Evolutionary conservation across 2,888 invertebrate species (phyloP).

Genomic region (Drosophila atripex): DNA sequence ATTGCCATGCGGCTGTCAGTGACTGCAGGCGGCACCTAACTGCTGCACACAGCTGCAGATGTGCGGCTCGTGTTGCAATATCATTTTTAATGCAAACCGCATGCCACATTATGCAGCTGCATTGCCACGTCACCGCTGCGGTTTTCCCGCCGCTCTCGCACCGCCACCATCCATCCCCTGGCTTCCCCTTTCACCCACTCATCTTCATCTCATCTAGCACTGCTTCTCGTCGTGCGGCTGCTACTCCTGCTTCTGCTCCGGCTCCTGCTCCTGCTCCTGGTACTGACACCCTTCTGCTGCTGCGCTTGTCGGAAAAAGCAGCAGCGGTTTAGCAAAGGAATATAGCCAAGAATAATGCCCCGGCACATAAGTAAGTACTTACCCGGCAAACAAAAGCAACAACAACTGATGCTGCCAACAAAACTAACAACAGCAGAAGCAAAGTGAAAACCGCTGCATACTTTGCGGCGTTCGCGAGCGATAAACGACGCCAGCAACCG

Average conservation of each 20-base stretch:
- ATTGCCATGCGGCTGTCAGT: conserved; percentile 78
- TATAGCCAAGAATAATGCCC: conserved; percentile 74
- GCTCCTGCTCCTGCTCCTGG: conserved; percentile 3
- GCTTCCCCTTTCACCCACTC: conserved; percentile 3
- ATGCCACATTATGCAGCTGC: conserved; percentile 78
- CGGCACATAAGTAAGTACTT: conserved; percentile 72
- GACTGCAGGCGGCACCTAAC: conserved; percentile 58
- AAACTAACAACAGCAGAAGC: conserved; percentile 39
- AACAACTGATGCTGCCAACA: conserved; percentile 39
- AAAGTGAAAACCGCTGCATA: conserved; percentile 75
- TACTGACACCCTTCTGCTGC: conserved; percentile 14
- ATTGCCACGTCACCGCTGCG: conserved; percentile 71
- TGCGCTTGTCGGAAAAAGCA: conserved; percentile 34
- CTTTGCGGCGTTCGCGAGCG: conserved; percentile 72
- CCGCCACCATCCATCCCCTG: neutral
- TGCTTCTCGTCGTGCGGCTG: neutral
- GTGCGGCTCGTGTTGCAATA: conserved; percentile 72
- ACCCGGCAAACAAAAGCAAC: conserved; percentile 45
- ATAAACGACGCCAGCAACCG: conserved; percentile 64
- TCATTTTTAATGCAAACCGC: conserved; percentile 81
- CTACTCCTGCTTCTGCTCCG: neutral
- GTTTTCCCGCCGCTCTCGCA: conserved; percentile 46
- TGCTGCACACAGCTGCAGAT: conserved; percentile 42
- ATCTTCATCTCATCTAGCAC: conserved; percentile 26
- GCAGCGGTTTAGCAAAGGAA: conserved; percentile 67